Conservation (phyloP, 2,888 invertebrate species). For the Lordiphosa andalusiaca region DNA sequence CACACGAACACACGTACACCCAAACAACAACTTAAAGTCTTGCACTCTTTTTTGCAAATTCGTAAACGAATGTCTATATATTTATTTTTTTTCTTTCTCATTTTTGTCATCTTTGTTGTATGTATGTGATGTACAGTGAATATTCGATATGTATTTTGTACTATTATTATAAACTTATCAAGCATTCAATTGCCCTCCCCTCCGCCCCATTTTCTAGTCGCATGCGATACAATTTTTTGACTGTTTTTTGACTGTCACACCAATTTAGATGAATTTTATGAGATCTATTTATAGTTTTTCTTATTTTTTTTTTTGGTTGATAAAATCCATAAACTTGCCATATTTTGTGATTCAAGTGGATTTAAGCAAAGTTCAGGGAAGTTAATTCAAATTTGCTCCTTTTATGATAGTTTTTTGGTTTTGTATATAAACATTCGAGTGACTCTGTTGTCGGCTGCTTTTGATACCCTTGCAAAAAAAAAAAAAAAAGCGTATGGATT, state of each 20-base stretch:
- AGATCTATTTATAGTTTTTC: not conserved
- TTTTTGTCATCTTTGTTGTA: conserved; percentile 25
- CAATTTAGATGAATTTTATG: not conserved
- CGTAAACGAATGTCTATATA: not conserved
- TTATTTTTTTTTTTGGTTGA: not conserved
- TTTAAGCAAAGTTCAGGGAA: conserved; percentile 64
- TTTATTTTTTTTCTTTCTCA: conserved; percentile 33
- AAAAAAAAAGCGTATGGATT: too few species aligned
- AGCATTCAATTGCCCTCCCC: conserved; percentile 27
- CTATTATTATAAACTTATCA: conserved; percentile 13
- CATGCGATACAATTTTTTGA: conserved; percentile 28
- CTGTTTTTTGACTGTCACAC: too few species aligned
- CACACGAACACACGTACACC: conserved; percentile 25
- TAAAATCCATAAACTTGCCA: conserved; percentile 23
- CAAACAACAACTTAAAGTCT: conserved; percentile 33
- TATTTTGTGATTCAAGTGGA: conserved; percentile 72
- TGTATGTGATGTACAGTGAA: conserved; percentile 43
- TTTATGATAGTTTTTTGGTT: not conserved
- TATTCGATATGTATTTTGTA: conserved; percentile 26
- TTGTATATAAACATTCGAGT: not conserved
- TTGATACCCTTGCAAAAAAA: not conserved
- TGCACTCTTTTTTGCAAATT: conserved; percentile 28
- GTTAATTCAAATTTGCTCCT: conserved; percentile 68
- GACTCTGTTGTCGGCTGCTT: conserved; percentile 11
- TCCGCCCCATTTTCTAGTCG: conserved; percentile 40